phyloP scores from a whole-genome alignment of 2,888 invertebrate species.

The Exephanes ischioxanthus region DNA sequence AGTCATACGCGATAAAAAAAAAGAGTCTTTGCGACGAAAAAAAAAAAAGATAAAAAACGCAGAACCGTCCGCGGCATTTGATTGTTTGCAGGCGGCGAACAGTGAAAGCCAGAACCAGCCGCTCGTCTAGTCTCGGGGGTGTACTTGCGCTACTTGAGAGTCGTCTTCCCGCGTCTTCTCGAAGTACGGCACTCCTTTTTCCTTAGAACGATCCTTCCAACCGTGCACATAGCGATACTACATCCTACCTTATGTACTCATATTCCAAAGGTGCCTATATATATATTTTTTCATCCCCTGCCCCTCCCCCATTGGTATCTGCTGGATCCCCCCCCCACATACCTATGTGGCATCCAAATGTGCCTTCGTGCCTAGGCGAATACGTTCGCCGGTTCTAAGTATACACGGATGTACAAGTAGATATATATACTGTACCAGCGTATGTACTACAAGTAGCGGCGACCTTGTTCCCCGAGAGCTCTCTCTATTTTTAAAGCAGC shows the following conservation, averaged over 20 bases:
- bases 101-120: constrained; percentile 46
- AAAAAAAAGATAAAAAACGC: constrained; percentile 23
- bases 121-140: constrained; percentile 60
- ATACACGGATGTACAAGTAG: neutral
- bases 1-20: neutral
- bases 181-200: constrained; percentile 55
- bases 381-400: constrained; percentile 26
- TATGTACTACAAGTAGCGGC: constrained; percentile 46
- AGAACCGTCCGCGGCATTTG: constrained; percentile 58
- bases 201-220: constrained; percentile 36
- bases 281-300: neutral
- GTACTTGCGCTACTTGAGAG: constrained; percentile 57
- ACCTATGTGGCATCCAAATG: neutral
- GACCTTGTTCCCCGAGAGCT: constrained; percentile 70
- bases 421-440: constrained; percentile 6
- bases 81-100: constrained; percentile 54
- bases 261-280: neutral
- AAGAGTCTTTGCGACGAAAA: neutral
- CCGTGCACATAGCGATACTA: constrained; percentile 30
- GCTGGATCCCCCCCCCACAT: neutral
- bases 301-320: neutral
- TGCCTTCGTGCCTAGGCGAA: constrained; percentile 26
- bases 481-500: constrained; percentile 70
- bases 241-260: constrained; percentile 12
- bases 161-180: constrained; percentile 59